These are phyloP conservation scores for Esox masquinongy DNA, from an alignment of 2,797 vertebrate genomes.

Conservation along the genomic window DNA sequence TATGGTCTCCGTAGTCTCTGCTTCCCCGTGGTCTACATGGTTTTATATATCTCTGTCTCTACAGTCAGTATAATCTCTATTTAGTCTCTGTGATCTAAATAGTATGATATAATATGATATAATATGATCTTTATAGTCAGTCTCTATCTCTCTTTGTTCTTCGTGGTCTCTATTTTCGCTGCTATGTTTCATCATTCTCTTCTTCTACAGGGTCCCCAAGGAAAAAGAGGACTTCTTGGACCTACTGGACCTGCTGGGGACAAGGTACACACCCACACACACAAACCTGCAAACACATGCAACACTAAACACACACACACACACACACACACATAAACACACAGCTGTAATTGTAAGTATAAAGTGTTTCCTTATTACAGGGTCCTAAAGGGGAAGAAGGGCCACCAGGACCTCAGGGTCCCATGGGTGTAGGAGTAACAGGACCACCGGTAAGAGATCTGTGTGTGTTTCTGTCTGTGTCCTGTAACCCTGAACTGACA, in stretches of 20 bases:
- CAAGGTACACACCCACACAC: constrained; percentile 54
- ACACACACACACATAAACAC: neutral
- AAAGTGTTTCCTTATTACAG: constrained; percentile 61
- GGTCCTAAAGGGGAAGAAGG: constrained; percentile 80
- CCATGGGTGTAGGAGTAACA: constrained; percentile 60
- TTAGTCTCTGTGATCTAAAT: too few relatives aligned
- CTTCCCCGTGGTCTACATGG: too few relatives aligned
- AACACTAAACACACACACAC: neutral
- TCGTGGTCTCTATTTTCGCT: neutral
- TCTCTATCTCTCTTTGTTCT: too few relatives aligned
- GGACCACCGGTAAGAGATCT: constrained; percentile 79
- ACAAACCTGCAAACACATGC: neutral
- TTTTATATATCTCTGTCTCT: too few relatives aligned
- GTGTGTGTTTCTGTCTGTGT: constrained; percentile 2
- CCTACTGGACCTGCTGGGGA: constrained; percentile 61
- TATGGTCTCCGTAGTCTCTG: too few relatives aligned
- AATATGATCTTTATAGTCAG: too few relatives aligned
- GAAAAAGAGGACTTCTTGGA: constrained; percentile 64
- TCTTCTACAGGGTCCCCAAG: constrained; percentile 62
- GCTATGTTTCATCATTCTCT: neutral
- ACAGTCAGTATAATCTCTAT: too few relatives aligned
- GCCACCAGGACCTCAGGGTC: constrained; percentile 78
- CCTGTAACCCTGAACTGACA: too few relatives aligned
- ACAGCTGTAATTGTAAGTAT: neutral
- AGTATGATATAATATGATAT: too few relatives aligned